A percentile compares a stretch with the other conserved stretches of the same genome.
Conservation (phyloP, 64 coral and sea anemone species). For the Hydrozoanthus tunicans region DNA sequence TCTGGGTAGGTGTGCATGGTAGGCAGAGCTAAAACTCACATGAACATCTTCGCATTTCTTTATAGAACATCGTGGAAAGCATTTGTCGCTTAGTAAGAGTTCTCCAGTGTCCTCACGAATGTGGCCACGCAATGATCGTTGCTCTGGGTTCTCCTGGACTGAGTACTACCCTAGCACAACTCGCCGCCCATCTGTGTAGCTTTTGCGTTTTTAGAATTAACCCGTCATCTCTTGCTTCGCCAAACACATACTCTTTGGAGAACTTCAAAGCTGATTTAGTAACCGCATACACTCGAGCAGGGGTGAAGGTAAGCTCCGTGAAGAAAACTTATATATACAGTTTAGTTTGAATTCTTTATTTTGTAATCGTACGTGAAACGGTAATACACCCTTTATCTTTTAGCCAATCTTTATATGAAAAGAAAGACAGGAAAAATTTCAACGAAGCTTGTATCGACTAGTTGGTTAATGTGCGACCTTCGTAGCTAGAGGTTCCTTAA, state of each 20-base stretch:
- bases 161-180: slow-evolving; percentile 77
- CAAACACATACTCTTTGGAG: slow-evolving; percentile 71
- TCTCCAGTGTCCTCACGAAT: slow-evolving; percentile 92
- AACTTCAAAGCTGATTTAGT: slow-evolving; percentile 94
- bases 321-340: neutral
- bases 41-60: neutral
- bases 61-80: slow-evolving; percentile 89
- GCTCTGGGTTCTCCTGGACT: slow-evolving; percentile 90
- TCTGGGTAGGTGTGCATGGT: neutral
- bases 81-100: slow-evolving; percentile 97
- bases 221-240: slow-evolving; percentile 58
- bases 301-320: slow-evolving; percentile 78
- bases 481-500: too few species aligned
- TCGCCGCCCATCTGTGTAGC: slow-evolving; percentile 92
- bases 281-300: slow-evolving; percentile 88
- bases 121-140: slow-evolving; percentile 90
- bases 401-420: too few species aligned
- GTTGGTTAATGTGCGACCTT: too few species aligned
- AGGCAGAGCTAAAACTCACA: neutral
- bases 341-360: neutral
- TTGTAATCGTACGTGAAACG: neutral
- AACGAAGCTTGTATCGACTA: too few species aligned
- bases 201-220: slow-evolving; percentile 93
- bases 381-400: too few species aligned
- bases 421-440: too few species aligned